Conservation (phyloP, 2,797 vertebrate genomes). For the Diceros bicornis region DNA sequence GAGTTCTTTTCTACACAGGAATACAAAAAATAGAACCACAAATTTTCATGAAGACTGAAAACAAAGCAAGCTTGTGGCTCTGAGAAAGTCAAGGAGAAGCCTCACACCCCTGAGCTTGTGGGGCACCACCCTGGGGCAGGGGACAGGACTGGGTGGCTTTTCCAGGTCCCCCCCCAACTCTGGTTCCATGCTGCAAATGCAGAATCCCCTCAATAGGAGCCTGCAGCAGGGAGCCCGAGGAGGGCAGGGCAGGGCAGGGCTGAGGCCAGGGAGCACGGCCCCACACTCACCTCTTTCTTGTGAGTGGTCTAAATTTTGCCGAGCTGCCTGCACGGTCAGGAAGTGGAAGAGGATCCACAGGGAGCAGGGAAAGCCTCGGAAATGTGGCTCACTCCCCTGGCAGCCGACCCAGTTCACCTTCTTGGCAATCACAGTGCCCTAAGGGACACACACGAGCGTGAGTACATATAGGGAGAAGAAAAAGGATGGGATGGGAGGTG, state of each 20-base stretch:
- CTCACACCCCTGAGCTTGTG: not conserved
- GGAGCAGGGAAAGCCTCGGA: constrained; percentile 95
- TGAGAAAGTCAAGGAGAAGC: not conserved
- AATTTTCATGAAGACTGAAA: not conserved
- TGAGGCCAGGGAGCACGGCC: not conserved
- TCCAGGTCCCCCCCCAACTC: not conserved
- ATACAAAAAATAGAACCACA: not conserved
- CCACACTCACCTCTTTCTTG: constrained; percentile 65
- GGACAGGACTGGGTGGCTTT: not conserved
- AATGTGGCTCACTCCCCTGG: constrained; percentile 93
- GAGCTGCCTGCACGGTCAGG: constrained; percentile 93
- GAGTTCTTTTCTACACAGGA: not conserved
- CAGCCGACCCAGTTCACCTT: constrained; percentile 94
- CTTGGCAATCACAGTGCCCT: constrained; percentile 91
- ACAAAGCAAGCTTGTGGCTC: not conserved
- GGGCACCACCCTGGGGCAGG: not conserved
- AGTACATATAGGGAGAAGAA: not conserved
- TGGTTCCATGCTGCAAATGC: not conserved
- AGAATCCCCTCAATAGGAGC: not conserved
- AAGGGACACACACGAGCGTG: not conserved
- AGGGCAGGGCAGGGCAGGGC: not conserved
- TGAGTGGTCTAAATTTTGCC: not conserved
- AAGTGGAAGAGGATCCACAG: constrained; percentile 97
- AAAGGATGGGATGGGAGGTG: fast-evolving
- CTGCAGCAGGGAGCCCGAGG: fast-evolving